Evolutionary conservation across 2,113 vertebrate genomes (phyloP).

Genomic region (Neoarius graeffei): DNA sequence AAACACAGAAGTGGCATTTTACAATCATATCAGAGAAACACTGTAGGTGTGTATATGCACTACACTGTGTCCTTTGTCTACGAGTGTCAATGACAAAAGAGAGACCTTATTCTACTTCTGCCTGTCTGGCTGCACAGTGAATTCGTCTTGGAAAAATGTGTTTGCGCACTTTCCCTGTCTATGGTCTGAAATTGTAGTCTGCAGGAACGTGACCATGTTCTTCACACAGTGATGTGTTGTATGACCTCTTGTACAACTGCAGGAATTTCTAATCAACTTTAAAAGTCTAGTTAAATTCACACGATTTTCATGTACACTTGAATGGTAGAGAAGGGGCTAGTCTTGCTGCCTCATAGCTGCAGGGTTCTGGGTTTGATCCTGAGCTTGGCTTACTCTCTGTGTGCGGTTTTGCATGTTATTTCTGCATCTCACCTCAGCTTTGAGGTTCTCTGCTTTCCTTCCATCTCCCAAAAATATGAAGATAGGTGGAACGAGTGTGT

Average conservation of each 20-base stretch:
- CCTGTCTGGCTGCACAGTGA: slow-evolving; percentile 16
- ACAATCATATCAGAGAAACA: slow-evolving; percentile 47
- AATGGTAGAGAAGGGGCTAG: background rate
- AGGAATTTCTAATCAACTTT: background rate
- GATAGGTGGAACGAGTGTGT: background rate
- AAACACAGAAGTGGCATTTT: slow-evolving; percentile 38
- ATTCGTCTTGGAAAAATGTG: slow-evolving; percentile 16
- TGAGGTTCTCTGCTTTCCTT: background rate
- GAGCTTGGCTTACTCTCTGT: background rate
- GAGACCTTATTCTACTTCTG: slow-evolving; percentile 39
- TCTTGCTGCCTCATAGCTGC: background rate
- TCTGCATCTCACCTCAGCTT: background rate
- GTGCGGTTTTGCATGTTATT: background rate
- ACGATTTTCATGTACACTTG: background rate
- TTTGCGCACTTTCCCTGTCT: slow-evolving; percentile 9
- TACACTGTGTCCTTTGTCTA: slow-evolving; percentile 24
- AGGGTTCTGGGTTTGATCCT: background rate
- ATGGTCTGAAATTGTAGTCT: background rate
- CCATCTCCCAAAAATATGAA: background rate
- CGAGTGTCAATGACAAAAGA: slow-evolving; percentile 32
- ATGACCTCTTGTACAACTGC: background rate
- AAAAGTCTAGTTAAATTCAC: background rate
- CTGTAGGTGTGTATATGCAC: slow-evolving; percentile 32
- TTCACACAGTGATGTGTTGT: slow-evolving; percentile 3
- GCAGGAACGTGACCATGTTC: background rate